Conservation (phyloP, 2,797 vertebrate genomes). For the Mormyrus hasselquistii region DNA sequence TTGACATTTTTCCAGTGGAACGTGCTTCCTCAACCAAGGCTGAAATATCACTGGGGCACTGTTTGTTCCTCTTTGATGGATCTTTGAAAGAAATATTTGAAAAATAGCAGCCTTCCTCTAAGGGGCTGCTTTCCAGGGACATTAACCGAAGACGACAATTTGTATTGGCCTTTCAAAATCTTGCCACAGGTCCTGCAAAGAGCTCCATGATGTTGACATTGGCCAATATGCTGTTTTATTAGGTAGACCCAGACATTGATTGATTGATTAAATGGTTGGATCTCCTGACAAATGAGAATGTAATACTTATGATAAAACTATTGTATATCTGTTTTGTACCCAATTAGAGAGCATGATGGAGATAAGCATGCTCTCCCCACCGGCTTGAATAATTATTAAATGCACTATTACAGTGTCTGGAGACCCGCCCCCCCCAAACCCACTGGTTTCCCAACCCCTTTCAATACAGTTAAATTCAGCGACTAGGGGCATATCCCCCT, state of each 20-base stretch:
- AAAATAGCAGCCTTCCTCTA: not conserved
- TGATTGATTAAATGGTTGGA: not conserved
- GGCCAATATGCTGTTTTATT: not conserved
- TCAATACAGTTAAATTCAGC: not conserved
- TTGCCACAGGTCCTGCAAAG: not conserved
- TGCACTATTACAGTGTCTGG: not conserved
- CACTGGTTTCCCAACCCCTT: not conserved
- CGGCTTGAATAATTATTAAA: not conserved
- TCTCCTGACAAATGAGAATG: not conserved
- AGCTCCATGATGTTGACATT: not conserved
- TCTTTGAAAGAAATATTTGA: constrained; percentile 11
- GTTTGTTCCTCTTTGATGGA: constrained; percentile 5
- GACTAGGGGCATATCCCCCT: not conserved
- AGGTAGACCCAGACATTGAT: not conserved
- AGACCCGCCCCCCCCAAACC: not conserved
- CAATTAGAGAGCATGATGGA: not conserved
- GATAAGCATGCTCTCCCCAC: not conserved
- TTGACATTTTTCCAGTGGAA: not conserved
- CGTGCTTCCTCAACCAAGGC: not conserved
- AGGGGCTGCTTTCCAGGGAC: not conserved
- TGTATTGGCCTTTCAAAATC: constrained; percentile 4
- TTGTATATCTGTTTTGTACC: not conserved
- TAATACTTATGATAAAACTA: not conserved
- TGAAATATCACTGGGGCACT: constrained; percentile 3
- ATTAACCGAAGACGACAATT: constrained; percentile 3